Evolutionary conservation across 2,113 vertebrate genomes (phyloP), one percentile per base, ranked within the genome.

Genomic region (Carettochelys insculpta): DNA sequence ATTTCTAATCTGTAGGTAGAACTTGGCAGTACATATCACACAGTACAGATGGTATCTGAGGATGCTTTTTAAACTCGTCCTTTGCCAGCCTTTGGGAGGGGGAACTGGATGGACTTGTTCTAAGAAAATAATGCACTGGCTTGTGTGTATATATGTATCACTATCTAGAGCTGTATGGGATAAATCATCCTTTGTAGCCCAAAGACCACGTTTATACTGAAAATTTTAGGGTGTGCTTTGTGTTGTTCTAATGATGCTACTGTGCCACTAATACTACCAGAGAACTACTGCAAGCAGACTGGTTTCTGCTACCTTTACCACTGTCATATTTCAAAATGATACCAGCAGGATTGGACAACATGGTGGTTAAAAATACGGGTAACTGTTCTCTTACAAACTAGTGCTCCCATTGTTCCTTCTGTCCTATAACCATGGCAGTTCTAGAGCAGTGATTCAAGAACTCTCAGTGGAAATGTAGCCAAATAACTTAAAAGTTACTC

Each of bases 381-480:
- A 1, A n/a, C 13, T 2, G 0, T 52, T 90, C 14, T 77, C 16
- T 73, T 89, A 48, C 77, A 7, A 79, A 34, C 53, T 53, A 47
- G 53, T 0, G 0, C 29, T 71, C 58, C 11, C 34, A 1, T 4
- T 91, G 82, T 90, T 90, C 53, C 86, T 58, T 54, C 53, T 54
- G 47, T 29, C n/a, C 88, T n/a, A 47, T 91, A 92, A 89, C 90
- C 85, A 58, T 89, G 88, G 90, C 90, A 91, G 88, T 85, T 65
- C 88, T 92, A 78, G 31, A 41, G 90, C 92, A 94, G 41, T 0
- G 0, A 6, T 56, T 27, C 17, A 50, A 85, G 82, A 51, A 27
- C 38, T 92, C 93, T 85, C 89, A 75, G 77, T 93, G 65, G 48
- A 65, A 94, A 34, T 65, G 2, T 9, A 83, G 86, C 68, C 89